These are phyloP conservation scores for Palythoa grandiflora DNA, from an alignment of 92 coral and sea anemone species.

Conservation along the genomic window DNA sequence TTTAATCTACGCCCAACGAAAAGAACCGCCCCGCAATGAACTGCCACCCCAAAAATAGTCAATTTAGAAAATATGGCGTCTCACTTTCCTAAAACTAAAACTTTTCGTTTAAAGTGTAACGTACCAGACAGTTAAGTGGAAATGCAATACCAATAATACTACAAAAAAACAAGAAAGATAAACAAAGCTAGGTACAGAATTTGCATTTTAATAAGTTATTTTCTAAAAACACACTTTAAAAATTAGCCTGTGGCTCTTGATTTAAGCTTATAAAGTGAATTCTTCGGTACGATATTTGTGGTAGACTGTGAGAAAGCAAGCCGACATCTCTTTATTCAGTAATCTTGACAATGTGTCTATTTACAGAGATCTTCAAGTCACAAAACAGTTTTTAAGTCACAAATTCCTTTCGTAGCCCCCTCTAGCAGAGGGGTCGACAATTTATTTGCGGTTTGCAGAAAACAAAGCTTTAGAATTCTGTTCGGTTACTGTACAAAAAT, in stretches of 20 bases:
- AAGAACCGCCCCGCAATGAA: not conserved
- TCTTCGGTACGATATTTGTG: slow-evolving; percentile 15
- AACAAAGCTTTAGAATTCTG: slow-evolving; percentile 7
- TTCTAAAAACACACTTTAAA: not conserved
- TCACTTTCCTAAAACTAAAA: not conserved
- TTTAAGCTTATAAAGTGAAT: slow-evolving; percentile 44
- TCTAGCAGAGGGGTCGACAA: slow-evolving; percentile 16
- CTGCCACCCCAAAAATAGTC: not conserved
- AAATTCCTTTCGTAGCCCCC: slow-evolving; percentile 32
- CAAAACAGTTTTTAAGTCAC: slow-evolving; percentile 17
- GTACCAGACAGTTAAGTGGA: not conserved
- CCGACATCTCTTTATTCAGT: slow-evolving; percentile 32
- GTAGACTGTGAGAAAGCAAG: slow-evolving; percentile 4
- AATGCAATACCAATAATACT: not conserved
- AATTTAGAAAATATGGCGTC: not conserved
- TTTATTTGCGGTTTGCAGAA: slow-evolving; percentile 11
- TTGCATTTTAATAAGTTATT: not conserved
- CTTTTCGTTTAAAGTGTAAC: not conserved
- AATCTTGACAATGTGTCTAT: slow-evolving; percentile 30
- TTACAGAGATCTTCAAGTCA: slow-evolving; percentile 39
- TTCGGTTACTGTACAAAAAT: not conserved
- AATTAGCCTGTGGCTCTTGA: slow-evolving; percentile 9
- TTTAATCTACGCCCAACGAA: slow-evolving; percentile 17
- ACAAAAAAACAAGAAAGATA: not conserved
- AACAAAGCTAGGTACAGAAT: not conserved